phyloP scores from a whole-genome alignment of 2,797 vertebrate species.

The Fistularia tabacaria region DNA sequence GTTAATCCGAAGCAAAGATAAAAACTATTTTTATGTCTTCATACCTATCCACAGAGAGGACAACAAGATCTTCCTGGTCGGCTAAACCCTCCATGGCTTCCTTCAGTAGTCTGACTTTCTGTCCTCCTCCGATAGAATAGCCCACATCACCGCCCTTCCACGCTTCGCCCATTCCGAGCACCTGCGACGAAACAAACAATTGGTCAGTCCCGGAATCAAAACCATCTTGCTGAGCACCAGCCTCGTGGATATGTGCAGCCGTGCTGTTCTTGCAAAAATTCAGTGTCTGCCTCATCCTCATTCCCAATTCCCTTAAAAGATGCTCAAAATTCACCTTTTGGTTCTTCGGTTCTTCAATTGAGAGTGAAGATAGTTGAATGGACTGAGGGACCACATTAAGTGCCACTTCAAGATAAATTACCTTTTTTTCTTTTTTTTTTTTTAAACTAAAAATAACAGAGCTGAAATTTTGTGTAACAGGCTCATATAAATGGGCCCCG shows the following conservation, averaged over 20 bases:
- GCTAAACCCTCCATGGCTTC: constrained; percentile 80
- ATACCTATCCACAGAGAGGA: constrained; percentile 92
- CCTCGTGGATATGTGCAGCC: too few relatives aligned
- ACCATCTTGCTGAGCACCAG: too few relatives aligned
- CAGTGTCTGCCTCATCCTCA: too few relatives aligned
- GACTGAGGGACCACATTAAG: too few relatives aligned
- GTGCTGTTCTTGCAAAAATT: too few relatives aligned
- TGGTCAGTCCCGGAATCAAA: background rate
- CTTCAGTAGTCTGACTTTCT: constrained; percentile 93
- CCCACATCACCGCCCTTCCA: constrained; percentile 91
- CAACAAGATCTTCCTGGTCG: constrained; percentile 82
- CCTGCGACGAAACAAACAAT: constrained; percentile 66
- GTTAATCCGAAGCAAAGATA: too few relatives aligned
- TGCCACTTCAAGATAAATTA: background rate
- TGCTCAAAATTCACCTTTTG: too few relatives aligned
- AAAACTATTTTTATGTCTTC: constrained; percentile 1
- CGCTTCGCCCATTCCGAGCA: constrained; percentile 87
- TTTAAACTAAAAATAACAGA: background rate
- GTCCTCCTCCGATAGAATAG: constrained; percentile 89
- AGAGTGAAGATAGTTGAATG: too few relatives aligned
- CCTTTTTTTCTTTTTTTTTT: background rate
- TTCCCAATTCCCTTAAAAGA: too few relatives aligned
- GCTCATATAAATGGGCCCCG: too few relatives aligned
- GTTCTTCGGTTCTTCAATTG: too few relatives aligned
- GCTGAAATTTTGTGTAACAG: too few relatives aligned